A percentile compares a stretch with the other conserved stretches of the same genome.
Evolutionary conservation across 2,888 invertebrate genomes (phyloP).

Genomic region (Spodoptera exigua): DNA sequence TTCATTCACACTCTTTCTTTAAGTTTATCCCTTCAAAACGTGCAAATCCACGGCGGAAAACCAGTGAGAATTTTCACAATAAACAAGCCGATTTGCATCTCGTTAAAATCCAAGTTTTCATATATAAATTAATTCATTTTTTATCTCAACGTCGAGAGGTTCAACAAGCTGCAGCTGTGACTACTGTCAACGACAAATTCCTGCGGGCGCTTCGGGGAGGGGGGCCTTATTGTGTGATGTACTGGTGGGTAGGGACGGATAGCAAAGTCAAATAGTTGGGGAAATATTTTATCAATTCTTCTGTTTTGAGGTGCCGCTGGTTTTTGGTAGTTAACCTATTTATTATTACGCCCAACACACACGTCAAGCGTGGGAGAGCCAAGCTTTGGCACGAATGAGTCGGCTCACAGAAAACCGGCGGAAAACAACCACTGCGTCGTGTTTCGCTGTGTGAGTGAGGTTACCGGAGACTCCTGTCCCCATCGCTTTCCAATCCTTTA

Average conservation of each 20-base stretch:
- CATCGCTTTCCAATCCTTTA: too few species aligned
- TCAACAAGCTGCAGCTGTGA: conserved; percentile 61
- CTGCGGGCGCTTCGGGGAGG: conserved; percentile 49
- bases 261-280: neutral
- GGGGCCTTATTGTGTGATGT: conserved; percentile 45
- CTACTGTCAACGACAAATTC: conserved; percentile 70
- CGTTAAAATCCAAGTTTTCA: conserved; percentile 50
- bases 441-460: too few species aligned
- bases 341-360: too few species aligned
- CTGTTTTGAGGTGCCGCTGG: too few species aligned
- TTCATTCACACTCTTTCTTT: too few species aligned
- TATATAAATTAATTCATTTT: conserved; percentile 69
- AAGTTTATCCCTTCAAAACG: too few species aligned
- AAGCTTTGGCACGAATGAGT: too few species aligned
- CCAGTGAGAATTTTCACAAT: conserved; percentile 15
- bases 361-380: too few species aligned
- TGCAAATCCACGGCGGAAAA: conserved; percentile 2
- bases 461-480: too few species aligned
- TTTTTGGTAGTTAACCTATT: too few species aligned
- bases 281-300: neutral
- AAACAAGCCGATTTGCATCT: conserved; percentile 56
- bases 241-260: conserved; percentile 3
- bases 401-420: too few species aligned
- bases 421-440: too few species aligned
- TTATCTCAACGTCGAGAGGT: conserved; percentile 57